Evolutionary conservation across 2,888 invertebrate genomes (phyloP).

Genomic region (Rutpela maculata): DNA sequence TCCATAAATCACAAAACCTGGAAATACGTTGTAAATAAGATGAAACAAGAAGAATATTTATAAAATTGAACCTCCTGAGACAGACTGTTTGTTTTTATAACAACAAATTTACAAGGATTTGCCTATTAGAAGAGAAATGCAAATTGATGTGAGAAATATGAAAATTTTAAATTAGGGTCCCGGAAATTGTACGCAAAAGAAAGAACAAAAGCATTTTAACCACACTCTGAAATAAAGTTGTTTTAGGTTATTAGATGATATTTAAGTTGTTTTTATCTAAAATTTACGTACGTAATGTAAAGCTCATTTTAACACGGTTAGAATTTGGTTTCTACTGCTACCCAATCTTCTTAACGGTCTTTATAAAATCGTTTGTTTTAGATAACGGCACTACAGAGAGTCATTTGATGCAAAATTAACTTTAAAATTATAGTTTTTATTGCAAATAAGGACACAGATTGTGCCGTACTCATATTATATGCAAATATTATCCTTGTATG

Average conservation of each 20-base stretch:
- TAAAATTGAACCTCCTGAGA: background rate
- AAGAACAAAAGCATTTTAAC: background rate
- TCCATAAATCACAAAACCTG: too few relatives aligned
- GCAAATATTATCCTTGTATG: conserved; percentile 26
- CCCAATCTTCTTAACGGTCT: conserved; percentile 40
- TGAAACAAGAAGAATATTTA: too few relatives aligned
- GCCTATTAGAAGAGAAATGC: background rate
- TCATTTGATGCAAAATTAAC: conserved; percentile 42
- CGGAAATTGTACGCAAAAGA: background rate
- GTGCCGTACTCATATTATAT: conserved; percentile 27
- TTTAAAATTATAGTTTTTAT: conserved; percentile 39
- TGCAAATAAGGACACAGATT: conserved; percentile 35
- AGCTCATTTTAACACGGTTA: conserved; percentile 26
- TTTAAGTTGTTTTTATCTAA: conserved; percentile 17
- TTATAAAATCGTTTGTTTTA: conserved; percentile 33
- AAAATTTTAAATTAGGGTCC: background rate
- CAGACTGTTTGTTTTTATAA: too few relatives aligned
- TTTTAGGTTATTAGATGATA: conserved; percentile 10
- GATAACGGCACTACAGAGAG: conserved; percentile 36
- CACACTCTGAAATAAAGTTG: conserved; percentile 2
- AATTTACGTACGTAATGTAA: conserved; percentile 32
- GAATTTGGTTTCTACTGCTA: conserved; percentile 28
- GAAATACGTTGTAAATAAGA: too few relatives aligned
- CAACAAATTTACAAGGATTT: too few relatives aligned
- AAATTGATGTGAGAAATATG: background rate